Evolutionary conservation across 1,140 invertebrate species (phyloP), one percentile per base, ranked within the genome.

Genomic region (Grapholita molesta): DNA sequence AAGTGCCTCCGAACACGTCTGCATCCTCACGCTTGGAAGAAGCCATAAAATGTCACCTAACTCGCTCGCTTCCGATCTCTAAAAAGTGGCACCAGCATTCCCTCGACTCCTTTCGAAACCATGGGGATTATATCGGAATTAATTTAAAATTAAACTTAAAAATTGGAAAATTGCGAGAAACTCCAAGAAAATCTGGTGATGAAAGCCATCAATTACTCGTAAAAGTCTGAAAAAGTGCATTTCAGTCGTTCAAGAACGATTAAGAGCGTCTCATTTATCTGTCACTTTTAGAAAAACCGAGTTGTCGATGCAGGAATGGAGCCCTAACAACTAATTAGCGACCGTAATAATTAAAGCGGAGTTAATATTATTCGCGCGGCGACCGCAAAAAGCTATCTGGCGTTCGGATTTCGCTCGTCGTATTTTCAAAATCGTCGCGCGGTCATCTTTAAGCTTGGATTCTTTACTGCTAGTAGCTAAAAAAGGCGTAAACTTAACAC

Each of bases 381-480:
- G 69, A 57, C 33, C 23, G 73, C 85, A 84, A 89, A 91, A 91
- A 88, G 79, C 79, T 79, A 84, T 84, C 79, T 73, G 80, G 76
- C 83, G 78, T 82, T 83, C 75, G 74, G 76, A 82, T 85, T 89
- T 90, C 87, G 78, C 87, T 89, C 83, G 83, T 88, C 84, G 88
- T 91, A 89, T 90, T 90, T 91, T 89, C 82, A 85, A 91, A 90
- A 90, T 85, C 81, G 81, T 80, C 80, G 80, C 82, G 79, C 79
- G 81, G 78, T 84, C 85, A 89, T 91, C 88, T 89, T 80, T 83
- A 83, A 73, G 72, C 72, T 77, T 61, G 75, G 72, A 84, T 83
- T 80, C 76, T 75, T 79, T 53, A 18, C 32, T 38, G 57, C 28
- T 32, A n/a, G 6, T 28, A 32, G 55, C 24, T 2, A 61, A 48